Evolutionary conservation across 2,888 invertebrate species (phyloP).

Genomic region (Uloborus plumipes): DNA sequence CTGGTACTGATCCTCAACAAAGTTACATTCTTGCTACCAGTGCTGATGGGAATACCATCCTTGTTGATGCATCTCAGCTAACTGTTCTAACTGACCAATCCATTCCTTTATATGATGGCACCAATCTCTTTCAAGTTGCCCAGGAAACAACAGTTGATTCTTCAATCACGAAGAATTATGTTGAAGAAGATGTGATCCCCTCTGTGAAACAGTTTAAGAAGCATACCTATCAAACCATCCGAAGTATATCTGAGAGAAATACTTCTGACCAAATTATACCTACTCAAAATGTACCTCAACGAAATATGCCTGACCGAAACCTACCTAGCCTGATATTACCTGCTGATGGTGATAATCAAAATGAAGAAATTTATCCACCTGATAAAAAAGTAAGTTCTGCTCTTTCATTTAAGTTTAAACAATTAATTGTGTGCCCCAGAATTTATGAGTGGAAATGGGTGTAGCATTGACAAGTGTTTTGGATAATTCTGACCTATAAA

Average conservation of each 20-base stretch:
- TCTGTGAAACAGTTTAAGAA: neutral
- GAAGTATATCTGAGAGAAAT: too few relatives aligned
- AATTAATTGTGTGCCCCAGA: neutral
- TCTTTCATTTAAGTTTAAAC: neutral
- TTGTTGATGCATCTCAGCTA: conserved; percentile 66
- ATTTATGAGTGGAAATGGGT: neutral
- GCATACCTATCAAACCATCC: neutral
- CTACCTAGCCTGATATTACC: too few relatives aligned
- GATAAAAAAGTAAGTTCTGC: conserved; percentile 66
- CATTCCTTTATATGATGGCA: conserved; percentile 57
- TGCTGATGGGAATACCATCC: conserved; percentile 65
- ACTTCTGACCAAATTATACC: too few relatives aligned
- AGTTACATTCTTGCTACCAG: conserved; percentile 66
- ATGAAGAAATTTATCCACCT: conserved; percentile 66
- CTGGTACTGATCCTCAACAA: conserved; percentile 59
- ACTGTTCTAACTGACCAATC: conserved; percentile 64
- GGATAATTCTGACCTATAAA: too few relatives aligned
- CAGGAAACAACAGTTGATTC: conserved; percentile 31
- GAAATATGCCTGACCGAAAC: too few relatives aligned
- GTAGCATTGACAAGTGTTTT: neutral
- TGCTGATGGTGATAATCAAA: too few relatives aligned
- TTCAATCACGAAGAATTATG: conserved; percentile 12
- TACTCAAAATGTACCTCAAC: too few relatives aligned
- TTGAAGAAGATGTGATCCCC: neutral
- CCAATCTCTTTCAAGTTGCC: conserved; percentile 46